Evolutionary conservation across 2,113 vertebrate species (phyloP), one percentile per base, ranked within the genome.

Genomic region (Gymnobelideus leadbeateri): DNA sequence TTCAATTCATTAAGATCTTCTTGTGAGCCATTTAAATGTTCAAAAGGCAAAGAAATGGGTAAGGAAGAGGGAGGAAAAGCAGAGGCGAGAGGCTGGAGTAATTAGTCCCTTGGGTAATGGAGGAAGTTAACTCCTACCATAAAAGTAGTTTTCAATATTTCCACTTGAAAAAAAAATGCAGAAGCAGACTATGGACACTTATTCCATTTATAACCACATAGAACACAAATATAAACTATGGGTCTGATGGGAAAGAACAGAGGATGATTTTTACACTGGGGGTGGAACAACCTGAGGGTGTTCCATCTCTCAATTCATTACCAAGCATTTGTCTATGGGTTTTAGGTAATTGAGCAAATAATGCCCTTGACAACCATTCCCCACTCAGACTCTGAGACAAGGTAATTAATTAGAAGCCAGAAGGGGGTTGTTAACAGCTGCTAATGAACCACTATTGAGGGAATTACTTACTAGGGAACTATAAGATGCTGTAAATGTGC

Each of bases 331-430:
- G 96, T 98, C 95, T 98, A 53, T 95, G 96, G 91, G 51, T 98
- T 98, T 98, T 96, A 97, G 97, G 97, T 98, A 98, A 99, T 98
- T 98, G 98, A 98, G 98, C 98, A 98, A 98, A 98, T 91, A 98
- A 96, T 98, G 97, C 98, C 98, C 97, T 98, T 98, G 97, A 98
- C 96, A 96, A 93, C 95, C 92, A 94, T 98, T 98, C 95, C 89
- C 61, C 94, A 94, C 89, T 93, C 96, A 97, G 95, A 95, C 93
- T 97, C 97, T 97, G 97, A 98, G 89, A 93, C 95, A 98, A 98
- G 95, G 97, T 98, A 98, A 98, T 99, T 98, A 98, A 97, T 97
- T 98, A 98, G 97, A 95, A 97, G 98, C 98, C 98, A 98, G 98
- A 98, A 98, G 98, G 97, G 96, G 51, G 51, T 94, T 97, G 95